phyloP scores from a whole-genome alignment of 2,888 invertebrate genomes.

The Oscheius sp. region DNA sequence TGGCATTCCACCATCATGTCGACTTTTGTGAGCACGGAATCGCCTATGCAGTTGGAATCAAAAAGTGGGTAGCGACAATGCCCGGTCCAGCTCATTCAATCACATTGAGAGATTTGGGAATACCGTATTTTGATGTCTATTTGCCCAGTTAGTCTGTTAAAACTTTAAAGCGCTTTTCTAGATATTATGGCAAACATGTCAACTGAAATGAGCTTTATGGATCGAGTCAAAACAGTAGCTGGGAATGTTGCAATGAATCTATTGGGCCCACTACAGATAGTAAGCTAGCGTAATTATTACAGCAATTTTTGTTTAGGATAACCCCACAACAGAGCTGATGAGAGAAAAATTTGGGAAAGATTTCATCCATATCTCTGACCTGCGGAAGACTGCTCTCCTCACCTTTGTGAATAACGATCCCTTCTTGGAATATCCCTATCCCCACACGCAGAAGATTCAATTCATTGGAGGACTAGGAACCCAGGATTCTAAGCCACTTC shows the following conservation, averaged over 20 bases:
- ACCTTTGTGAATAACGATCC: constrained; percentile 6
- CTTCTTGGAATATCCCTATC: constrained; percentile 8
- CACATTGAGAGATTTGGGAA: not conserved
- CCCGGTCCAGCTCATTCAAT: not conserved
- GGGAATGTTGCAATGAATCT: not conserved
- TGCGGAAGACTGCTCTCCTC: not conserved
- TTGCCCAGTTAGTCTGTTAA: not conserved
- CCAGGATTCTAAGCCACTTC: not conserved
- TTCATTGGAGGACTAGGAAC: constrained; percentile 21
- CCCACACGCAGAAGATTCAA: not conserved
- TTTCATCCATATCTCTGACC: not conserved
- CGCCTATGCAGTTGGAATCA: not conserved
- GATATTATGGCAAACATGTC: not conserved
- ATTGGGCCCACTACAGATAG: not conserved
- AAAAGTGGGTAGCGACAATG: constrained; percentile 1
- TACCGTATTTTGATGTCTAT: not conserved
- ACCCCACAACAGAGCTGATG: not conserved
- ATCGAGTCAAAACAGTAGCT: not conserved
- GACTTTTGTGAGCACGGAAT: constrained; percentile 12
- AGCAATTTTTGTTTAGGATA: not conserved
- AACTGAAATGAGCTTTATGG: not conserved
- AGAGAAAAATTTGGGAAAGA: not conserved
- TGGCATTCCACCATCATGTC: constrained; percentile 23
- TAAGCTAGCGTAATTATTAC: not conserved
- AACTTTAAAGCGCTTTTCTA: not conserved